Conservation (phyloP, 2,888 invertebrate genomes). For the Rotaria socialis region DNA sequence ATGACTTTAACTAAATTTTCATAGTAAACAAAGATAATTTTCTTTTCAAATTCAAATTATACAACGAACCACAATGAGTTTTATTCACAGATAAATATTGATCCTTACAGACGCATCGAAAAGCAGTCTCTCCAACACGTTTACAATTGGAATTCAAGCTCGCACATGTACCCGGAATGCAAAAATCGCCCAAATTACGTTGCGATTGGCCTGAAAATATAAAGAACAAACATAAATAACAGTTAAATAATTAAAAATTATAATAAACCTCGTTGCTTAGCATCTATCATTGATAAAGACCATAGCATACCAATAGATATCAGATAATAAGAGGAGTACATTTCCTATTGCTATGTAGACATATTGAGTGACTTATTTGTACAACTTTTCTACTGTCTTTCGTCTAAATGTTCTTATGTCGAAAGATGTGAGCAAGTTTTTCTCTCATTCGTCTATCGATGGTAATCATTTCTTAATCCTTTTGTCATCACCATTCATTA, state of each 20-base stretch:
- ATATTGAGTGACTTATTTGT: background rate
- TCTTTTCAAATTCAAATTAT: background rate
- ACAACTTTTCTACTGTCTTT: background rate
- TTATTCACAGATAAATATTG: constrained; percentile 44
- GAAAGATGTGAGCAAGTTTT: background rate
- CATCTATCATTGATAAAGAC: background rate
- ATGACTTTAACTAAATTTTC: background rate
- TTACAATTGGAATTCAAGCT: constrained; percentile 45
- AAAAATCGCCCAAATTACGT: constrained; percentile 40
- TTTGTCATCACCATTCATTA: background rate
- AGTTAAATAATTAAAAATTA: too few relatives aligned
- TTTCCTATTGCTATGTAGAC: background rate
- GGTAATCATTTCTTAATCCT: background rate
- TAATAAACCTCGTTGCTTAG: constrained; percentile 4
- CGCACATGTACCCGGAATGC: constrained; percentile 44
- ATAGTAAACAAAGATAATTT: too few relatives aligned
- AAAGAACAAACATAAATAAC: background rate
- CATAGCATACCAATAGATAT: background rate
- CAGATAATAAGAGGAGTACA: background rate
- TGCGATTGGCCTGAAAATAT: background rate
- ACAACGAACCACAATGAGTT: constrained; percentile 42
- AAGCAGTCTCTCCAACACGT: constrained; percentile 37
- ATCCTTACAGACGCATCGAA: constrained; percentile 42
- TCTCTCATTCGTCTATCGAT: background rate
- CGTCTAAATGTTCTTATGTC: background rate